A percentile compares a stretch with the other conserved stretches of the same genome.
phyloP scores from a whole-genome alignment of 2,113 vertebrate species.

The Alligator mississippiensis region DNA sequence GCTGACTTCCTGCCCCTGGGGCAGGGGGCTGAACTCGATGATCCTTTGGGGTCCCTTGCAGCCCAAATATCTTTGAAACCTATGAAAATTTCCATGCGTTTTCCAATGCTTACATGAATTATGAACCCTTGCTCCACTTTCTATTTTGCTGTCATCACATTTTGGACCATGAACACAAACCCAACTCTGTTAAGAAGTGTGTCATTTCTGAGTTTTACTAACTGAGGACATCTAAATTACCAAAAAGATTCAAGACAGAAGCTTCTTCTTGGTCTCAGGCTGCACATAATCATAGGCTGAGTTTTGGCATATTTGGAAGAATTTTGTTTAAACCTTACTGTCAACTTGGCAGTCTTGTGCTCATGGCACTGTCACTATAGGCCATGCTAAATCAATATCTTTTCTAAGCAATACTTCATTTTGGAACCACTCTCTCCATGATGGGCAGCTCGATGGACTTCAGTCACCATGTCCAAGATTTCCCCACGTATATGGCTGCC shows the following conservation, averaged over 20 bases:
- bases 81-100: background rate
- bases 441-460: background rate
- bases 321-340: background rate
- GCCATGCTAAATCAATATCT: background rate
- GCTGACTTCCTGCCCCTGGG: too few species aligned
- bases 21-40: too few species aligned
- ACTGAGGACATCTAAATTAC: background rate
- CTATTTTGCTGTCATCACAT: background rate
- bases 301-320: background rate
- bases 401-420: background rate
- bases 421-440: too few species aligned
- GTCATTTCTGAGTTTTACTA: background rate
- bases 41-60: too few species aligned
- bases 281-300: background rate
- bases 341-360: background rate
- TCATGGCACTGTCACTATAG: background rate
- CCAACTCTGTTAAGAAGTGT: background rate
- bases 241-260: background rate
- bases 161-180: background rate
- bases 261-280: background rate
- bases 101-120: conserved; percentile 32
- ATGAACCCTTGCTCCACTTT: background rate
- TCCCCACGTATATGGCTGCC: background rate
- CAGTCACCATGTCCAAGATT: background rate
- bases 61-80: too few species aligned